These are phyloP conservation scores for Sarcophaga carnaria DNA, from an alignment of 2,888 invertebrate species.

Conservation along the genomic window DNA sequence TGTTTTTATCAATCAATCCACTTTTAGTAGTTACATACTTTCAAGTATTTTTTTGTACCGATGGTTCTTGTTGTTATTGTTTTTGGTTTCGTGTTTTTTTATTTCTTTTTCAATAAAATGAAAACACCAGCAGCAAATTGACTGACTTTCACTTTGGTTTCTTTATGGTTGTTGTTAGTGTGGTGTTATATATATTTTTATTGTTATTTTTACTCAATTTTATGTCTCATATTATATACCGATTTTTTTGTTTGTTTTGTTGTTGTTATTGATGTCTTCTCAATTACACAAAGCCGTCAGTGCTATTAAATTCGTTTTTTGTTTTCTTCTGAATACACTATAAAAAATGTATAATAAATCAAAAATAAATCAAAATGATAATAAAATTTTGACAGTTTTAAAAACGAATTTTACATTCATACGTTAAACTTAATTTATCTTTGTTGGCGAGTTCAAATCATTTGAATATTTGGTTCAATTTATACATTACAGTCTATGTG, in stretches of 20 bases:
- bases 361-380: no score
- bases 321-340: neutral
- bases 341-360: neutral
- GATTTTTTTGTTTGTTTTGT: neutral
- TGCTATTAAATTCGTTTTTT: neutral
- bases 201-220: slow-evolving; percentile 36
- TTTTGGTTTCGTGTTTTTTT: slow-evolving; percentile 22
- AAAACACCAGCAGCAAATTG: slow-evolving; percentile 7
- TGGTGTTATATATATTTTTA: slow-evolving; percentile 5
- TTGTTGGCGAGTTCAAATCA: no score
- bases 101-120: slow-evolving; percentile 40
- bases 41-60: neutral
- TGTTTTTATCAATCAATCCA: slow-evolving; percentile 53
- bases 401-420: no score
- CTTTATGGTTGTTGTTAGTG: slow-evolving; percentile 16
- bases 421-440: no score
- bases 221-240: no score
- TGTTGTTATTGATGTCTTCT: neutral
- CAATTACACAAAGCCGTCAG: neutral
- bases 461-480: no score
- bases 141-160: slow-evolving; percentile 59
- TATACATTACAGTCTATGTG: no score
- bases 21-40: slow-evolving; percentile 34
- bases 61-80: neutral
- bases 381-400: no score